phyloP scores from a whole-genome alignment of 1,140 invertebrate genomes.

The Platorchestia sp. region DNA sequence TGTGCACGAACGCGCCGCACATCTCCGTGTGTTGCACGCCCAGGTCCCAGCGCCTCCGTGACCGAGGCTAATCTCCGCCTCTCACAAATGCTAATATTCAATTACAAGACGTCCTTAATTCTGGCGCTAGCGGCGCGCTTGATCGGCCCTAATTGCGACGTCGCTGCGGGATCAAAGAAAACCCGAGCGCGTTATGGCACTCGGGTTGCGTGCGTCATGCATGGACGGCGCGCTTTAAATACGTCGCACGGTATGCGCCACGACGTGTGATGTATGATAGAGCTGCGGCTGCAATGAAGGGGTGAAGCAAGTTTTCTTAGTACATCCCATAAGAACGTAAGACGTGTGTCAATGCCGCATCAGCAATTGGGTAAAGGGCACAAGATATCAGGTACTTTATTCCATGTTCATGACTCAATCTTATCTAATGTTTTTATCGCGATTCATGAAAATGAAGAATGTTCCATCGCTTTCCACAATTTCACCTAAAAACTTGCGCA shows the following conservation, averaged over 20 bases:
- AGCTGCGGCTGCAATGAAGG: neutral
- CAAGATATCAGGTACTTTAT: neutral
- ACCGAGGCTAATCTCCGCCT: neutral
- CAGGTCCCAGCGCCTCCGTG: neutral
- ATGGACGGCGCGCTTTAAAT: neutral
- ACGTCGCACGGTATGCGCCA: neutral
- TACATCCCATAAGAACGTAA: neutral
- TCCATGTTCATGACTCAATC: neutral
- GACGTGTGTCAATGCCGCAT: neutral
- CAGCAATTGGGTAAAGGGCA: neutral
- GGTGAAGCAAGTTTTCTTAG: neutral
- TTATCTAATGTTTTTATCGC: neutral
- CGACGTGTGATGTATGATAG: neutral
- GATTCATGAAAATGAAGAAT: neutral
- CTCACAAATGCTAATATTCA: conserved; percentile 9
- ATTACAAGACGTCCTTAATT: neutral
- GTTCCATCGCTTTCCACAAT: neutral
- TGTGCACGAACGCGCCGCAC: no score
- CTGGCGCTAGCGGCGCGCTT: neutral
- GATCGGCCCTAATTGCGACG: conserved; percentile 4
- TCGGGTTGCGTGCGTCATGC: neutral
- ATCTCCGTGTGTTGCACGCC: no score
- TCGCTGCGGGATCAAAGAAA: neutral
- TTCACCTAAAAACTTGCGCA: neutral
- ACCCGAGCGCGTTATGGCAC: neutral